Conservation (phyloP, 2,797 vertebrate genomes). For the Takifugu ocellatus region DNA sequence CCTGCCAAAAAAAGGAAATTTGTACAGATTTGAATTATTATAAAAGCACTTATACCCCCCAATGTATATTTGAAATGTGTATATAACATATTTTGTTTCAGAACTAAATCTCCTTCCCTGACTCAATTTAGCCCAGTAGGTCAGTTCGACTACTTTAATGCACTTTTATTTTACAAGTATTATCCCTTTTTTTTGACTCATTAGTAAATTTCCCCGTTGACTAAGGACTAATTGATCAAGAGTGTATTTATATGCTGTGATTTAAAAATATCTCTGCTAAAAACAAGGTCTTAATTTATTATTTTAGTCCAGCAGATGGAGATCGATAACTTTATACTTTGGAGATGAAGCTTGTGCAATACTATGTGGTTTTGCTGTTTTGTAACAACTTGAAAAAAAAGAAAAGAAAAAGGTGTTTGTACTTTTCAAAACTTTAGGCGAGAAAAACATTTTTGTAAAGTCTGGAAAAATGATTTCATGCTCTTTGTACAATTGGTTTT, state of each 20-base stretch:
- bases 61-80: slow-evolving; percentile 71
- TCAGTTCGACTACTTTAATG: slow-evolving; percentile 65
- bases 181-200: slow-evolving; percentile 51
- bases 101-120: slow-evolving; percentile 33
- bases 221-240: slow-evolving; percentile 73
- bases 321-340: slow-evolving; percentile 85
- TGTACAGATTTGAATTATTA: slow-evolving; percentile 66
- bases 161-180: slow-evolving; percentile 75
- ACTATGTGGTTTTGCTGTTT: slow-evolving; percentile 93
- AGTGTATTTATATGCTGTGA: slow-evolving; percentile 77
- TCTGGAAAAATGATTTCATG: slow-evolving; percentile 71
- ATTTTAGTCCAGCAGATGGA: slow-evolving; percentile 70
- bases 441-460: slow-evolving; percentile 72
- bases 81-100: slow-evolving; percentile 67
- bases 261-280: slow-evolving; percentile 70
- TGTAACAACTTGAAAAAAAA: slow-evolving; percentile 72
- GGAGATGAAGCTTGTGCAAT: slow-evolving; percentile 94
- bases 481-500: slow-evolving; percentile 78
- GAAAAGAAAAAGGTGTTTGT: slow-evolving; percentile 81
- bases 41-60: slow-evolving; percentile 59
- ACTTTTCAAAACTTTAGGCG: slow-evolving; percentile 79
- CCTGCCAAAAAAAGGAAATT: slow-evolving; percentile 73
- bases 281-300: slow-evolving; percentile 80
- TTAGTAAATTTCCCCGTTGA: slow-evolving; percentile 55
- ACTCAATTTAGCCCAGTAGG: slow-evolving; percentile 45